Percentiles rank a stretch among this genome's conserved stretches.
Evolutionary conservation across 2,888 invertebrate species (phyloP).

Genomic region (Dryomyza anilis): DNA sequence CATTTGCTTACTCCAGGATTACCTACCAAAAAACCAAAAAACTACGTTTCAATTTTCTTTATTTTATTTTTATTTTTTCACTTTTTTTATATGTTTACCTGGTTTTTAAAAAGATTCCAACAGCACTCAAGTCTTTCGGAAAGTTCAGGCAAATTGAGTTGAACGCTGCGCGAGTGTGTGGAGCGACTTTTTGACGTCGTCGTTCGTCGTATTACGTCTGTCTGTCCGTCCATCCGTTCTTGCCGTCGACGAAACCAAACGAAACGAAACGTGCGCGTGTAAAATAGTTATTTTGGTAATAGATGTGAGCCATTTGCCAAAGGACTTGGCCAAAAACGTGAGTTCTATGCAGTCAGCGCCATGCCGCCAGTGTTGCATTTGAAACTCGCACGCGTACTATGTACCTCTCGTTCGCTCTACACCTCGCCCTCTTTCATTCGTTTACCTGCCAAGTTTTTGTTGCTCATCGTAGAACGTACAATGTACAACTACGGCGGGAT

Average conservation of each 20-base stretch:
- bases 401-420: neutral
- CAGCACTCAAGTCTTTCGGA: too few relatives aligned
- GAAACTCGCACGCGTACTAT: neutral
- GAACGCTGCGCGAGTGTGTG: too few relatives aligned
- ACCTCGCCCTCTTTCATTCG: neutral
- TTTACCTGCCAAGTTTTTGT: neutral
- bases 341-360: neutral
- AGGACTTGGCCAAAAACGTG: neutral
- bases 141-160: too few relatives aligned
- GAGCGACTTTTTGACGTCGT: neutral
- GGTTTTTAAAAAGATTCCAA: too few relatives aligned
- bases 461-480: too few relatives aligned
- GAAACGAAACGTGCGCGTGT: constrained; percentile 6
- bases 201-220: too few relatives aligned
- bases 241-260: neutral
- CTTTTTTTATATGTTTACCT: neutral
- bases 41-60: too few relatives aligned
- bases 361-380: neutral
- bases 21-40: neutral
- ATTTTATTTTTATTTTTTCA: neutral
- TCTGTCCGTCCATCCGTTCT: neutral
- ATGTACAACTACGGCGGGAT: too few relatives aligned
- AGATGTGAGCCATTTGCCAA: constrained; percentile 16
- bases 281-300: constrained; percentile 19
- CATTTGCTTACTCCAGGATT: neutral